Evolutionary conservation across 2,113 vertebrate genomes (phyloP), one percentile per base, ranked within the genome.

Genomic region (Misgurnus mizolepis): DNA sequence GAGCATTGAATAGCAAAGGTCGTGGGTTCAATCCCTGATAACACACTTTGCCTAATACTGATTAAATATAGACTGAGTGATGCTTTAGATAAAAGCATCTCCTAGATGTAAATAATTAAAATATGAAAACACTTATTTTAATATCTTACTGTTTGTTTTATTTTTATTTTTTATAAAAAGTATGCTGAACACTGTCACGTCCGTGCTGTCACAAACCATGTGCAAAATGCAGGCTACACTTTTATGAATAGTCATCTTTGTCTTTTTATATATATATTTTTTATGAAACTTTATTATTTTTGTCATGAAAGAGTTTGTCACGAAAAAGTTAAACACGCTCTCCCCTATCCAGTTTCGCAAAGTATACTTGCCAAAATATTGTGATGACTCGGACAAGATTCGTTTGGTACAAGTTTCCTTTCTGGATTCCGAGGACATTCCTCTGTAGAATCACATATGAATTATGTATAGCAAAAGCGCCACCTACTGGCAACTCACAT

Each of bases 401-500:
- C 76, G 76, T 84, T 86, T 62, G 70, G 82, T 83, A 86, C 92
- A 91, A 89, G 87, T 93, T 88, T 91, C 81, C 85, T 86, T 84
- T 82, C 81, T 85, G 87, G 78, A 85, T 85, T 75, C 18, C 68
- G 77, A 87, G 82, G 58, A 82, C 85, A 82, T 85, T 71, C 85
- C 78, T 88, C 84, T 72, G 81, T 58, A 67, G 82, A 77, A 74
- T 78, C 27, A 50, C 6, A 72, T 87, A 89, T 89, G 85, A 91
- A 94, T 96, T 92, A 92, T 93, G 88, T 93, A 97, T 96, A 92
- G 91, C 95, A 93, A 93, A 95, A 92, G 96, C 95, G 95, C 95
- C 97, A 94, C 95, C 96, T 94, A 92, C 95, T 93, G 96, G 89
- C 85, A 15, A 1, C 85, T 80, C 49, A 0, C 50, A 80, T 55